A percentile compares a stretch with the other conserved stretches of the same genome.
These are phyloP conservation scores for Atherix ibis DNA, from an alignment of 2,888 invertebrate genomes.

Conservation along the genomic window DNA sequence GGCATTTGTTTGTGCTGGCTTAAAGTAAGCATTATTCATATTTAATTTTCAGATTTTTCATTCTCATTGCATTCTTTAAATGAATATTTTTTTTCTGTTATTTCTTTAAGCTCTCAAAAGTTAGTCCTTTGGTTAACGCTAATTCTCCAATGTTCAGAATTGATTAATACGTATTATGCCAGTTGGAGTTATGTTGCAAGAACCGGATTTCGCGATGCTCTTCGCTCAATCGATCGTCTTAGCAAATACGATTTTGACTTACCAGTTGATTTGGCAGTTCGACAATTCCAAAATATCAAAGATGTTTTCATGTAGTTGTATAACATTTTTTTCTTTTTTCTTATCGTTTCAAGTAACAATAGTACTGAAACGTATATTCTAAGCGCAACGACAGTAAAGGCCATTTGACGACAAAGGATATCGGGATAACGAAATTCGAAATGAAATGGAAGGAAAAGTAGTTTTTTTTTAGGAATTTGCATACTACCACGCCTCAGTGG, in stretches of 20 bases:
- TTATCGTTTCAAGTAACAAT: too few species aligned
- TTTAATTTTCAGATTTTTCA: conserved; percentile 3
- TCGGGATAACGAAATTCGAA: too few species aligned
- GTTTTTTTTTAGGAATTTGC: too few species aligned
- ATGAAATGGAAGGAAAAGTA: too few species aligned
- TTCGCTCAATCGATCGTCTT: conserved; percentile 77
- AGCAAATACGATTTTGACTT: conserved; percentile 77
- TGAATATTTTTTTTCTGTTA: neutral
- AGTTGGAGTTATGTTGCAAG: conserved; percentile 91
- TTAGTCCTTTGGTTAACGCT: conserved; percentile 88
- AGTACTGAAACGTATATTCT: too few species aligned
- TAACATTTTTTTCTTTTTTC: too few species aligned
- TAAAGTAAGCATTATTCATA: conserved; percentile 57
- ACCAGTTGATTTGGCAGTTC: conserved; percentile 89
- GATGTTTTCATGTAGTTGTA: conserved; percentile 66
- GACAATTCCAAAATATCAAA: conserved; percentile 94
- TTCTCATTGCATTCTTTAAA: neutral
- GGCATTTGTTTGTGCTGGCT: conserved; percentile 89
- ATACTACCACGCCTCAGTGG: too few species aligned
- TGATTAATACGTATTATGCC: conserved; percentile 64
- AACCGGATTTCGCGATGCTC: conserved; percentile 92
- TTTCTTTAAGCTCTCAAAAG: conserved; percentile 56
- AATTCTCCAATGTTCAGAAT: conserved; percentile 70
- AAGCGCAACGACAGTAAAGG: too few species aligned
- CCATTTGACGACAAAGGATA: too few species aligned